Base-by-base conservation (phyloP, 1,140 invertebrate species). In the Heterodera schachtii region DNA sequence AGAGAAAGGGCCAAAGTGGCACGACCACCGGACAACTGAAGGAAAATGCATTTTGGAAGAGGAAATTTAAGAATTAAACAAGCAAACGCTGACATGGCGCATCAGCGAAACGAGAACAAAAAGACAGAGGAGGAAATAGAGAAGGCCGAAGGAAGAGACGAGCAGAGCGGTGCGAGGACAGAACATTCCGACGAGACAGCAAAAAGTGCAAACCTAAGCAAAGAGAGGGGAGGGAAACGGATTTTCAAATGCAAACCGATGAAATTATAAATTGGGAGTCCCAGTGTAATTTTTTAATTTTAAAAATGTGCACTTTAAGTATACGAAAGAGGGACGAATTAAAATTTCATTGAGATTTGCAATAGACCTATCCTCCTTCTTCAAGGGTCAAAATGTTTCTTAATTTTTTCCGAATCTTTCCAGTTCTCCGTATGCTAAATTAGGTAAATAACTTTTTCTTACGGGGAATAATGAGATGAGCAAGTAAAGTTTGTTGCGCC, bases 401-500 rank as follows among this genome's bases (percentile, higher is more conserved):
- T 31, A 31, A 31, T 60, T 21, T n/a, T 16, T 41, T 0, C 31
- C 73, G n/a, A 21, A 13, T 8, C 49, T 60, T 60, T 16, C 57
- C 57, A 19, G 57, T 21, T 31, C 31, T 31, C 31, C 31, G 31
- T 31, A 31, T 31, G 31, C 31, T 31, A 31, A 31, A 31, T 31
- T 31, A 31, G 31, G 31, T n/a, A 13, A 46, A 78, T 21, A 13
- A 46, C 11, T 44, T 78, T 9, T 31, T 31, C 79, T 82, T 83
- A 84, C 83, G 16, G 84, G 84, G 66, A 84, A 83, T 5, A 84
- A 64, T n/a, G 84, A 83, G 47, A 86, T 86, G 49, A 84, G 73
- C 41, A 84, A 78, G 67, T 86, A 86, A 4, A 84, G 75, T 73
- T 84, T 86, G 69, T 86, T 86, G 46, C 84, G 49, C 73, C 84